Percentiles rank a stretch among this genome's conserved stretches.
These are phyloP conservation scores for Agapornis roseicollis DNA, from an alignment of 2,113 vertebrate species.

Conservation along the genomic window DNA sequence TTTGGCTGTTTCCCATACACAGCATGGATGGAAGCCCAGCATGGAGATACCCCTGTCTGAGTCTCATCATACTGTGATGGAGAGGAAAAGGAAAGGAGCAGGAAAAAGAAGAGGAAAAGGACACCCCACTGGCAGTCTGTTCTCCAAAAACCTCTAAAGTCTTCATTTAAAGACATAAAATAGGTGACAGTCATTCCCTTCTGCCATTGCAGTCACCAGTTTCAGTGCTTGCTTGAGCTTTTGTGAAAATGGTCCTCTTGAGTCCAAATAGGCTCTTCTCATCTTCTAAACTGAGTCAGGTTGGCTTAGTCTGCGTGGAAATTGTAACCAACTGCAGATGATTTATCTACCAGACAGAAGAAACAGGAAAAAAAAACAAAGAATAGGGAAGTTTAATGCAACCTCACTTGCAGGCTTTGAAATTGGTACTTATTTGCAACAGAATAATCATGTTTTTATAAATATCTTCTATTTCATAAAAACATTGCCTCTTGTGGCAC, in stretches of 20 bases:
- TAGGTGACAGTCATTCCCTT: background rate
- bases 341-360: background rate
- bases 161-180: background rate
- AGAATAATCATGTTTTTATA: background rate
- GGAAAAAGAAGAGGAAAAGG: background rate
- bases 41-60: background rate
- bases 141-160: background rate
- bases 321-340: background rate
- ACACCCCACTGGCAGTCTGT: background rate
- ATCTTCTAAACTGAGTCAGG: background rate
- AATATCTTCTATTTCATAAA: background rate
- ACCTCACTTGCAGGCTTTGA: background rate
- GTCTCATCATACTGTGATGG: background rate
- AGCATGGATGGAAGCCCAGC: background rate
- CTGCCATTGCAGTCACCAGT: accelerated
- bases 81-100: background rate
- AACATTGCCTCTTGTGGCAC: background rate
- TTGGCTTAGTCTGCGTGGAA: background rate
- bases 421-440: background rate
- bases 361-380: background rate
- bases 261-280: background rate
- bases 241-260: background rate
- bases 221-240: accelerated
- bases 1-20: background rate
- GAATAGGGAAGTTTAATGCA: background rate